A percentile compares a stretch with the other conserved stretches of the same genome.
Conservation (phyloP, 2,113 vertebrate genomes). For the Pogonocichla stellata region DNA sequence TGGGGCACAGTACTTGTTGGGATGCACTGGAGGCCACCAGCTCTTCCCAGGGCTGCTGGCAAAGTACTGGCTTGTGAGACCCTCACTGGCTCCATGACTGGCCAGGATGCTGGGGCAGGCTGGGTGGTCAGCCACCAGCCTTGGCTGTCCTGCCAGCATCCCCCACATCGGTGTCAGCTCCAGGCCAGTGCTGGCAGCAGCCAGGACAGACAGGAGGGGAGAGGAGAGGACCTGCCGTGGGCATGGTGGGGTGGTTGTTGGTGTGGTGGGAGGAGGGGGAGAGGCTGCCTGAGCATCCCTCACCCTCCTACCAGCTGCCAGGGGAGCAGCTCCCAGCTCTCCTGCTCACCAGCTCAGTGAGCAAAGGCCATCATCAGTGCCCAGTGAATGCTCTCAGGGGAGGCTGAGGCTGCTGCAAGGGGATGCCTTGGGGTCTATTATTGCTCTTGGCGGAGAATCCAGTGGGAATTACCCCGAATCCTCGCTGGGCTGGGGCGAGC, state of each 20-base stretch:
- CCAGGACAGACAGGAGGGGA: background rate
- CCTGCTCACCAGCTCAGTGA: background rate
- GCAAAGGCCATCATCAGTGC: background rate
- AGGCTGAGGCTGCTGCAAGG: background rate
- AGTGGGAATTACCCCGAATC: background rate
- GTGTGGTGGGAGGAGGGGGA: fast-evolving
- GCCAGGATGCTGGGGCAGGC: background rate
- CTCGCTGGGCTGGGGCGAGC: background rate
- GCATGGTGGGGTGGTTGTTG: background rate
- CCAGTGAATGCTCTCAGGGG: background rate
- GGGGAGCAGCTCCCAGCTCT: background rate
- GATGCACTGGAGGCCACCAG: background rate
- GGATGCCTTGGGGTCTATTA: background rate
- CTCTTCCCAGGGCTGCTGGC: background rate
- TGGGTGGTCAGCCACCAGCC: background rate
- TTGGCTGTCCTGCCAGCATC: background rate
- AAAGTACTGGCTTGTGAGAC: background rate
- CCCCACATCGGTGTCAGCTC: fast-evolving
- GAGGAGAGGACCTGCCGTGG: fast-evolving
- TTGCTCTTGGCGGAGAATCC: fast-evolving
- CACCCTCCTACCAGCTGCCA: background rate
- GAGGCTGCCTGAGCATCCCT: background rate
- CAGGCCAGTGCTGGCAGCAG: fast-evolving
- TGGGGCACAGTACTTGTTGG: background rate
- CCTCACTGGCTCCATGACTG: fast-evolving